phyloP scores from a whole-genome alignment of 2,797 vertebrate genomes.

The Bradypodion ventrale region DNA sequence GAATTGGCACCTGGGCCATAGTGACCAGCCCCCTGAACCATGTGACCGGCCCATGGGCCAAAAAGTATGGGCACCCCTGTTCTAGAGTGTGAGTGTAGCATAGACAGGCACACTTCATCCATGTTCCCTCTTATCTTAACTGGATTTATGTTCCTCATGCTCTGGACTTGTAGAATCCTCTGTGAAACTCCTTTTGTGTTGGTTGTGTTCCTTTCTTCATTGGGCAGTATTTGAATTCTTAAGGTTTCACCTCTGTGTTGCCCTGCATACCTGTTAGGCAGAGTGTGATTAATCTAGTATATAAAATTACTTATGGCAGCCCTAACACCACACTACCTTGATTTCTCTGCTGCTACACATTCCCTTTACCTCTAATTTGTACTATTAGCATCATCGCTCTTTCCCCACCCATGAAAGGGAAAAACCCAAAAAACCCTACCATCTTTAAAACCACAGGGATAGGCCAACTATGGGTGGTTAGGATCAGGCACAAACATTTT shows the following conservation, averaged over 20 bases:
- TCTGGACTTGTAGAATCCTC: neutral
- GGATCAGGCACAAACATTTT: too few species aligned
- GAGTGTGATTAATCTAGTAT: neutral
- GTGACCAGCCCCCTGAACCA: too few species aligned
- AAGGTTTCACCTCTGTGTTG: neutral
- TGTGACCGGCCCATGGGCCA: too few species aligned
- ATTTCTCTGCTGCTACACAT: neutral
- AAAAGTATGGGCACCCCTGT: too few species aligned
- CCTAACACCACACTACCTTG: neutral
- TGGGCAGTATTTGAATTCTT: too few species aligned
- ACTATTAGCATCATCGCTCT: neutral
- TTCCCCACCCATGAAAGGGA: neutral
- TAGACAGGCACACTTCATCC: neutral
- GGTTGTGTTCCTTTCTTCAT: neutral
- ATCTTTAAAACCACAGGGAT: too few species aligned
- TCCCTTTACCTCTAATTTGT: fast-evolving
- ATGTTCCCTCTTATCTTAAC: neutral
- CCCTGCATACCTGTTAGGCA: neutral
- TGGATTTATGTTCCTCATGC: neutral
- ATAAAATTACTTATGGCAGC: too few species aligned
- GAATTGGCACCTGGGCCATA: too few species aligned
- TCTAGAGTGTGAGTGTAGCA: neutral
- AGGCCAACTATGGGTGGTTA: too few species aligned
- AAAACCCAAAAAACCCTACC: neutral
- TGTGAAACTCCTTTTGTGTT: neutral